Evolutionary conservation across 2,113 vertebrate genomes (phyloP), one percentile per base, ranked within the genome.

Genomic region (Alethe diademata): DNA sequence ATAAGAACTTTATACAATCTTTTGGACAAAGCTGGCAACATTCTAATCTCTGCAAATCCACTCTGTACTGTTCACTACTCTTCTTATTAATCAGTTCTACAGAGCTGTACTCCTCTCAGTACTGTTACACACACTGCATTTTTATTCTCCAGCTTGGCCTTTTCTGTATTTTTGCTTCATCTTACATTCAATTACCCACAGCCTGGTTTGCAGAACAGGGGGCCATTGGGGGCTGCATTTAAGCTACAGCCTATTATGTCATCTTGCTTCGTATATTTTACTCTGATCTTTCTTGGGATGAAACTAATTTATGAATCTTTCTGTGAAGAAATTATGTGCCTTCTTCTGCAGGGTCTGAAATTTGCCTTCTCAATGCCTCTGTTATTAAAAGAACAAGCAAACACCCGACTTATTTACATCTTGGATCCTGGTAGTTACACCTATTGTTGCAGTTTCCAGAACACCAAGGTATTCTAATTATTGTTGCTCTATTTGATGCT

Each of bases 31-130:
- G 96, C 94, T 94, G 88, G 93, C 93, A 92, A 93, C 14, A 22
- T 96, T 97, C 95, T 98, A 97, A 98, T 98, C 97, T 98, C 95
- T 96, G 92, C 88, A 98, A 97, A 98, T 97, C 95, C 97, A 97
- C 96, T 97, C 94, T 84, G 82, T 95, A 93, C 95, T 95, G 71
- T 96, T 97, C 94, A 75, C 64, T 54, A 78, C 94, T 96, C 60
- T 92, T 92, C 93, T 97, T 97, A 97, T 96, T 98, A 97, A 98
- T 97, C 95, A 97, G 96, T 94, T 95, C 96, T 96, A 62, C 93
- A 89, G 95, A 96, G 90, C 92, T 81, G 78, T 91, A 86, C 78
- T 92, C 76, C 93, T 95, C 96, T 93, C 82, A 29, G n/a, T 82
- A 47, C 88, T 83, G 89, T 95, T 92, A 94, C 83, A 95, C 94